phyloP scores from a whole-genome alignment of 2,797 vertebrate species.

The Nyctalus aviator region DNA sequence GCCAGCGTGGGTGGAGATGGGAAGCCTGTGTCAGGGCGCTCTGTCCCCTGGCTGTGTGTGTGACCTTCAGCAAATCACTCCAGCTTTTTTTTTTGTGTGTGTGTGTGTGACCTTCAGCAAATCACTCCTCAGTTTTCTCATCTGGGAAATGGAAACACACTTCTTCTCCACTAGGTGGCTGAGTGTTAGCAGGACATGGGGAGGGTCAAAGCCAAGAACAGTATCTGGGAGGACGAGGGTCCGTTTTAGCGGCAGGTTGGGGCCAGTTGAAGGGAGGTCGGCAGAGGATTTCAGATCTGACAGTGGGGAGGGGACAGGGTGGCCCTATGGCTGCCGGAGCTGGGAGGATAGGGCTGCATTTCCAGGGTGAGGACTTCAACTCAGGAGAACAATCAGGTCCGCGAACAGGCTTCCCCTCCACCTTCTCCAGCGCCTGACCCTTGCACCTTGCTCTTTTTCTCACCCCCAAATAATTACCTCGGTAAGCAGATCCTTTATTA shows the following conservation, averaged over 20 bases:
- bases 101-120: neutral
- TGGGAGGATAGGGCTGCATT: accelerated
- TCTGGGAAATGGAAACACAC: neutral
- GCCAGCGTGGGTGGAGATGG: neutral
- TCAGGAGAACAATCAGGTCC: neutral
- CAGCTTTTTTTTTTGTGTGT: too few relatives aligned
- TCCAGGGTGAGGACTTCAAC: neutral
- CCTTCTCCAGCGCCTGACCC: neutral
- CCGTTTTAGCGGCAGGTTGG: accelerated
- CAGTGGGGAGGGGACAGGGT: neutral
- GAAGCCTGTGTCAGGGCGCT: neutral
- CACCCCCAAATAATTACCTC: neutral
- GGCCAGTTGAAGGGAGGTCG: neutral
- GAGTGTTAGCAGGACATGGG: neutral
- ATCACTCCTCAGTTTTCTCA: neutral
- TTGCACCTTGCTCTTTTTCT: neutral
- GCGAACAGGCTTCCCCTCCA: neutral
- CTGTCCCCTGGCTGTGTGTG: neutral
- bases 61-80: neutral
- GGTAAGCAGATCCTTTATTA: neutral
- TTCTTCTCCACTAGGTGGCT: neutral
- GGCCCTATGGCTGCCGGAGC: neutral
- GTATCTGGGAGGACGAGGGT: neutral
- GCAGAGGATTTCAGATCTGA: neutral
- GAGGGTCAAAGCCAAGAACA: neutral